Base-by-base conservation (phyloP, 2,797 vertebrate genomes). In the Lagodon rhomboides region DNA sequence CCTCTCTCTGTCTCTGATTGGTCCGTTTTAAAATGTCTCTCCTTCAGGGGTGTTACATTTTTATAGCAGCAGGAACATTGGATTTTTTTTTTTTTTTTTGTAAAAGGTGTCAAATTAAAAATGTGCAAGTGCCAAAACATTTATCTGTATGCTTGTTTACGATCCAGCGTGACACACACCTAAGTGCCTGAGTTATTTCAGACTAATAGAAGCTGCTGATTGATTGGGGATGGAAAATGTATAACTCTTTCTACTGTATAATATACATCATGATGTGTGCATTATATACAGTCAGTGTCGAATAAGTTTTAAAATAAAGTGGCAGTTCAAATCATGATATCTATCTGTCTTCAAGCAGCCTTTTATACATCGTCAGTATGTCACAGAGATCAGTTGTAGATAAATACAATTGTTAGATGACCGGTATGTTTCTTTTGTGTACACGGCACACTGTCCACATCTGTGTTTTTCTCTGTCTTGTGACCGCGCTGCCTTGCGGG, bases 1-100 rank as follows among this genome's bases (percentile, higher is more conserved):
- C 20, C 62, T 90, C 89, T 90, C 81, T 89, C 75, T 87, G 82
- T 89, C 84, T 89, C 79, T 85, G 76, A 90, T 75, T 84, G 78
- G 67, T 79, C 54, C 6, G 16, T 72, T 77, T 46, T 34, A 34
- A 47, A 47, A 75, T 47, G 22, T 38, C 30, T 16, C 9, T 15
- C 6, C 59, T 53, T 49, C 71, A 64, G 68, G 73, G 43, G 25
- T 76, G 62, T 65, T 43, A 22, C 67, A 16, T 66, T 68, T 27
- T 27, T 67, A 11, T 22, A 12, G 30, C 12, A 60, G 16, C 60
- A 55, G n/a, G 58, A 68, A 72, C 47, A 46, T 16, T 68, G 67
- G 58, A 71, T 80, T 71, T 73, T 25, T 46, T 8, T 34, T 34
- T 34, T 30, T 30, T 30, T 30, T 34, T 34, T 34, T 34, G 7